Percentiles rank a stretch among this genome's conserved stretches.
Evolutionary conservation across 1,140 invertebrate species (phyloP).

Genomic region (Coptotermes formosanus): DNA sequence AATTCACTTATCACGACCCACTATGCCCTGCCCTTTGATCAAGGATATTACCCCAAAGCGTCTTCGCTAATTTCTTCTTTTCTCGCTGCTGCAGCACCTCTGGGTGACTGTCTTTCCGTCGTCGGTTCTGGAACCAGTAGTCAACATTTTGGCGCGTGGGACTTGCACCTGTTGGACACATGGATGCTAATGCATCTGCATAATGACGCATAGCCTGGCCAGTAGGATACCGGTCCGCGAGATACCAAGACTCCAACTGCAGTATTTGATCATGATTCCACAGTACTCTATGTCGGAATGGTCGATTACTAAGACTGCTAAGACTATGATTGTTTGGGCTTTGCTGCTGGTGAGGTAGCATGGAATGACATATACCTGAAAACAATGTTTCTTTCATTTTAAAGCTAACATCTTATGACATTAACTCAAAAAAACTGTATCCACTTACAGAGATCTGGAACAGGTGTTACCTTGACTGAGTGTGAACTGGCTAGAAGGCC

Average conservation of each 20-base stretch:
- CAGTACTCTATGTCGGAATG: slow-evolving; percentile 34
- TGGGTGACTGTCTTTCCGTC: slow-evolving; percentile 33
- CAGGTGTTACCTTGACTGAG: slow-evolving; percentile 3
- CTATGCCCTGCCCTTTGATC: slow-evolving; percentile 28
- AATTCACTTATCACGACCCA: not conserved
- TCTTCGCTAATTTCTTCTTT: slow-evolving; percentile 33
- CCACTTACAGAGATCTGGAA: not conserved
- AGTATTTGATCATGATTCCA: slow-evolving; percentile 34
- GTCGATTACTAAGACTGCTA: slow-evolving; percentile 19
- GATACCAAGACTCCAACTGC: slow-evolving; percentile 35
- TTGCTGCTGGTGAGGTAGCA: not conserved
- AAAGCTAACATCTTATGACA: not conserved
- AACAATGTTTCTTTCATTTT: not conserved
- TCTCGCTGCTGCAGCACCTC: slow-evolving; percentile 34
- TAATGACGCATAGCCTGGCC: slow-evolving; percentile 32
- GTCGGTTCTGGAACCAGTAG: slow-evolving; percentile 37
- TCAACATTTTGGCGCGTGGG: slow-evolving; percentile 36
- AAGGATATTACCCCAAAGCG: slow-evolving; percentile 28
- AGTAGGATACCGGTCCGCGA: slow-evolving; percentile 33
- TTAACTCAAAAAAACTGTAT: not conserved
- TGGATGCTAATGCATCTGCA: slow-evolving; percentile 31
- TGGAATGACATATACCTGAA: slow-evolving; percentile 13
- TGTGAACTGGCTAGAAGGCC: not conserved
- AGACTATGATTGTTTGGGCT: slow-evolving; percentile 24
- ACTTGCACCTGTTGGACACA: slow-evolving; percentile 22